phyloP scores from a whole-genome alignment of 2,113 vertebrate species.

The Cygnus atratus region DNA sequence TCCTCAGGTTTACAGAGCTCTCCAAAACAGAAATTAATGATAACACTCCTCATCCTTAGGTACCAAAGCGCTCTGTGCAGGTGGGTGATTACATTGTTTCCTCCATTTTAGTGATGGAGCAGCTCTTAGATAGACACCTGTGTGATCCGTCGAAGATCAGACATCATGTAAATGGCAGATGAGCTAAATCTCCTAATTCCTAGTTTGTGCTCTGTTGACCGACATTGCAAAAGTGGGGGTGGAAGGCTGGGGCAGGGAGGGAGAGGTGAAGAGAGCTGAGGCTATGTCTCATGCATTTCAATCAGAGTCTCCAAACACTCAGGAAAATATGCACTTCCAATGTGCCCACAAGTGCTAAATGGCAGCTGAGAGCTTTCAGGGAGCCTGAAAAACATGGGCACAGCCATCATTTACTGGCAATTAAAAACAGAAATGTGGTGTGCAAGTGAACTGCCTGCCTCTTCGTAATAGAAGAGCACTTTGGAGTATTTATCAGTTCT shows the following conservation, averaged over 20 bases:
- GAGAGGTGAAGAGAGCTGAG: not conserved
- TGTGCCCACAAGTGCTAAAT: not conserved
- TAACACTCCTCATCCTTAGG: not conserved
- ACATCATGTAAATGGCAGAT: not conserved
- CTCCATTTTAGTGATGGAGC: not conserved
- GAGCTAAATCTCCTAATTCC: not conserved
- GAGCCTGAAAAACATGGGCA: not conserved
- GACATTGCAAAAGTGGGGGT: not conserved
- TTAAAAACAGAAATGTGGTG: not conserved
- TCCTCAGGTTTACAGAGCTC: not conserved
- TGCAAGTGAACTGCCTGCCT: slow-evolving; percentile 23
- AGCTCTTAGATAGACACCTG: not conserved
- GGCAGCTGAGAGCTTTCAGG: not conserved
- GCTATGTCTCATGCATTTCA: not conserved
- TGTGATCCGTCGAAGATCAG: not conserved
- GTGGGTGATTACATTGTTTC: not conserved
- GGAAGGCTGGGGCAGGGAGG: not conserved
- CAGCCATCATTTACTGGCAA: not conserved
- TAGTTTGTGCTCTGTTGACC: not conserved
- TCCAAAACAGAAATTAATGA: slow-evolving; percentile 5
- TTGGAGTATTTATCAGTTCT: slow-evolving; percentile 44
- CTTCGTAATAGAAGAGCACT: slow-evolving; percentile 19
- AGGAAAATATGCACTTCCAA: not conserved
- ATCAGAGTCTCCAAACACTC: not conserved
- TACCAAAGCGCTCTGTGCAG: not conserved